Evolutionary conservation across 2,888 invertebrate species (phyloP), one percentile per base, ranked within the genome.

Genomic region (Habroteleia sp.): DNA sequence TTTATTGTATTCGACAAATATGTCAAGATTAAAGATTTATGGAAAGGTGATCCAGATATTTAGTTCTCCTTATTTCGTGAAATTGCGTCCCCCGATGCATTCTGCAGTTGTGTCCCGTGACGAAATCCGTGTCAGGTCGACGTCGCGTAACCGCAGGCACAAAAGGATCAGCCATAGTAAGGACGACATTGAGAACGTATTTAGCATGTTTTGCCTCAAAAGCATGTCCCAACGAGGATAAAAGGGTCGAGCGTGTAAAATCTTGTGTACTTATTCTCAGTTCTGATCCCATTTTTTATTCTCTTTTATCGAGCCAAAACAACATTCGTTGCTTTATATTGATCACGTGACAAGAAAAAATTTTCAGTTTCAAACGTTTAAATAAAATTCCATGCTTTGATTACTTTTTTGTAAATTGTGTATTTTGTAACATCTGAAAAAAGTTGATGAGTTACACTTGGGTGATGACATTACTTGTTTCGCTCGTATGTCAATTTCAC

Each of bases 191-290:
- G 69, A 74, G 69, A 69, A 73, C 46, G 69, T 76, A 76, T 76
- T 76, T 76, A 76, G 69, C 76, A 62, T 74, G 65, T 76, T 74
- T 76, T 76, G 52, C 65, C 68, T 46, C 69, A 66, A 69, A 77
- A 58, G 58, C 71, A 41, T 66, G 50, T 33, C 13, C 8, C 42
- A n/a, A 50, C 10, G 10, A 23, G 62, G 37, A 69, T 56, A 62
- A 66, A 65, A 71, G 46, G 62, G 48, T 62, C 66, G 71, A 60
- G 60, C 56, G 65, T 71, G 41, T 48, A 58, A 65, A 73, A 73
- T 65, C 54, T 10, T 42, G 69, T 63, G 63, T 46, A 66, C 73
- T 66, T 33, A 54, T 72, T 63, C 10, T 27, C 6, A 16, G 8
- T 25, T 48, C 50, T 23, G 52, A 58, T 23, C 52, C 42, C 50